These are phyloP conservation scores for Theonella swinhoei DNA, from an alignment of 37 sponge, comb jelly and placozoan species.

Conservation along the genomic window DNA sequence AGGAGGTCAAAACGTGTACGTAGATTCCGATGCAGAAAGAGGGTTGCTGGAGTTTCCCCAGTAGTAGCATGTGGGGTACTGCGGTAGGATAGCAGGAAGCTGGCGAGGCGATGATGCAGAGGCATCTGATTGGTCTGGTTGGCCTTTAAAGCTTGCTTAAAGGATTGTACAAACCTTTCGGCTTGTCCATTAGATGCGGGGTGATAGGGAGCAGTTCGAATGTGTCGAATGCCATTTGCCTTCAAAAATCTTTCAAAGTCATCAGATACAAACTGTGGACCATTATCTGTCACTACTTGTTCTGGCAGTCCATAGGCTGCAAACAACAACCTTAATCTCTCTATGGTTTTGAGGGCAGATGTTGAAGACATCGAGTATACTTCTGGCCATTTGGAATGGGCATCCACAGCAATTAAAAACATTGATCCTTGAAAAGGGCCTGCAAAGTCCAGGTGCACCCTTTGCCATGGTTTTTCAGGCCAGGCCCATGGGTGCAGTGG, in stretches of 20 bases:
- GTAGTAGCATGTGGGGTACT: slow-evolving; percentile 18
- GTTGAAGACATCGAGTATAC: slow-evolving; percentile 7
- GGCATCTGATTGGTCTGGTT: too few species aligned
- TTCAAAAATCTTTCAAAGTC: slow-evolving; percentile 15
- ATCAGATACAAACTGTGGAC: too few species aligned
- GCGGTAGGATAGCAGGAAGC: slow-evolving; percentile 13
- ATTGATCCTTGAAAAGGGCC: not conserved
- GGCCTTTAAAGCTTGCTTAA: slow-evolving; percentile 17
- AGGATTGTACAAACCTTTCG: slow-evolving; percentile 44
- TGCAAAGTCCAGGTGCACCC: slow-evolving; percentile 23
- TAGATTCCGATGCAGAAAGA: not conserved
- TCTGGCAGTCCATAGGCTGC: slow-evolving; percentile 3
- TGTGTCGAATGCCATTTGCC: slow-evolving; percentile 15
- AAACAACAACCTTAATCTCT: not conserved
- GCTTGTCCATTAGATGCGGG: slow-evolving; percentile 33
- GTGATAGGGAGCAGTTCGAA: slow-evolving; percentile 1
- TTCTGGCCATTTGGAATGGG: slow-evolving; percentile 22
- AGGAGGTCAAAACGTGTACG: slow-evolving; percentile 3
- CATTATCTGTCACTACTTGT: slow-evolving; percentile 19
- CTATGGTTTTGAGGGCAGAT: not conserved
- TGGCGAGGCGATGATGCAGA: not conserved
- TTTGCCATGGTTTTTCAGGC: slow-evolving; percentile 10
- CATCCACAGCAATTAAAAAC: not conserved
- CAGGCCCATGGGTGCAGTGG: slow-evolving; percentile 4
- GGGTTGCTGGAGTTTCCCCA: not conserved